Conservation (phyloP, 2,888 invertebrate genomes). For the Plusia festucae region DNA sequence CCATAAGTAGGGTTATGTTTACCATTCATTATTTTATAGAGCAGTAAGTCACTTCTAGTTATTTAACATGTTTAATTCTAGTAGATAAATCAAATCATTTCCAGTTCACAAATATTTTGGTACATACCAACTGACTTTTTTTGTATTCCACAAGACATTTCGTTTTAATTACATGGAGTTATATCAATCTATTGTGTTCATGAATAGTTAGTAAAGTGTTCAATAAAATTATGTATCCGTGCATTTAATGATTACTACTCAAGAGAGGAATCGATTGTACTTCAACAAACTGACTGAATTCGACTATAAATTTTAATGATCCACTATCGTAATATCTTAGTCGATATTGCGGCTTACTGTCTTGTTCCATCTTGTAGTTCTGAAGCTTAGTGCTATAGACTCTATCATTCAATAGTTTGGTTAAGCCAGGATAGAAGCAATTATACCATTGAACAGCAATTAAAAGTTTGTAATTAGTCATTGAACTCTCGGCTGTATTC, state of each 20-base stretch:
- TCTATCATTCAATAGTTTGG: background rate
- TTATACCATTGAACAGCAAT: background rate
- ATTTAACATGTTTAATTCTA: no score
- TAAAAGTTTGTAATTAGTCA: no score
- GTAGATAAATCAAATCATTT: no score
- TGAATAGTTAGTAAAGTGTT: no score
- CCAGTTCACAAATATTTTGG: no score
- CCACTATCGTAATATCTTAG: background rate
- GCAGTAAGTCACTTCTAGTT: no score
- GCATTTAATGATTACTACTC: background rate
- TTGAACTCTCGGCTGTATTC: no score
- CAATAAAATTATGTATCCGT: background rate
- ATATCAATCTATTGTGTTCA: background rate
- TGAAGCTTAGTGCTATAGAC: background rate
- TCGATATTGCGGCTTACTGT: slow-evolving; percentile 1
- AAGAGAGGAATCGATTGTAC: no score
- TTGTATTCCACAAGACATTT: background rate
- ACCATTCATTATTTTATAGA: no score
- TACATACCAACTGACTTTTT: no score
- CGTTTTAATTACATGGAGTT: no score
- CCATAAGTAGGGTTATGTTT: no score
- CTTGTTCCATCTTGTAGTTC: slow-evolving; percentile 2
- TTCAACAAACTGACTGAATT: background rate
- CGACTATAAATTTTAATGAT: slow-evolving; percentile 4
- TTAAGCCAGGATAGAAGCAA: background rate